Evolutionary conservation across 2,797 vertebrate species (phyloP), one percentile per base, ranked within the genome.

Genomic region (Graptemys geographica): DNA sequence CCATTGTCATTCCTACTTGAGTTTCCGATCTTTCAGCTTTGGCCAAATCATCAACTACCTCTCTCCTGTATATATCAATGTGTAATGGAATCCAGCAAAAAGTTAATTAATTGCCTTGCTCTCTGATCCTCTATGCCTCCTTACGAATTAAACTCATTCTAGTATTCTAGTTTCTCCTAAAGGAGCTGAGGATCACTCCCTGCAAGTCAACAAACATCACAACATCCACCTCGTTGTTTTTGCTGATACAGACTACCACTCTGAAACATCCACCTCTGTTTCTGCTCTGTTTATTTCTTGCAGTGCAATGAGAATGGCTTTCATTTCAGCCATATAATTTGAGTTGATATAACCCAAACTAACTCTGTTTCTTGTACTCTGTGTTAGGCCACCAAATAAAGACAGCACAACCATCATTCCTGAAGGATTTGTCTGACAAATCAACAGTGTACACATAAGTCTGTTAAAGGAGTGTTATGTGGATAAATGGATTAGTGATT

Each of bases 401-500:
- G 19, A 72, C 18, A 69, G 15, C 33, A 21, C 65, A 23, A 11
- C n/a, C n/a, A 72, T 37, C n/a, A 41, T 37, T 41, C 65, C n/a
- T 41, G 19, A 72, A 72, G 65, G n/a, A 37, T 72, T 41, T 72
- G n/a, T 23, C 19, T 72, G n/a, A 37, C 65, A 72, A 72, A 72
- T 41, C n/a, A 37, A 19, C 65, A 72, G 19, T 37, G 19, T 37
- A 41, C 19, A 72, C 65, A 65, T 65, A 5, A 69, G 62, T 72
- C n/a, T 72, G n/a, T 37, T 72, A 72, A 72, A 37, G 18, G 19
- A 37, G 10, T 41, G 49, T 81, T 86, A 87, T 84, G 52, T 41
- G 79, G 89, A 96, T 53, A 87, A 90, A 94, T 31, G 79, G 74
- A 72, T 81, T 51, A 79, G 90, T 74, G 88, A 95, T 97, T 91